Conservation (phyloP, 2,888 invertebrate genomes). For the Priocnemis perturbator region DNA sequence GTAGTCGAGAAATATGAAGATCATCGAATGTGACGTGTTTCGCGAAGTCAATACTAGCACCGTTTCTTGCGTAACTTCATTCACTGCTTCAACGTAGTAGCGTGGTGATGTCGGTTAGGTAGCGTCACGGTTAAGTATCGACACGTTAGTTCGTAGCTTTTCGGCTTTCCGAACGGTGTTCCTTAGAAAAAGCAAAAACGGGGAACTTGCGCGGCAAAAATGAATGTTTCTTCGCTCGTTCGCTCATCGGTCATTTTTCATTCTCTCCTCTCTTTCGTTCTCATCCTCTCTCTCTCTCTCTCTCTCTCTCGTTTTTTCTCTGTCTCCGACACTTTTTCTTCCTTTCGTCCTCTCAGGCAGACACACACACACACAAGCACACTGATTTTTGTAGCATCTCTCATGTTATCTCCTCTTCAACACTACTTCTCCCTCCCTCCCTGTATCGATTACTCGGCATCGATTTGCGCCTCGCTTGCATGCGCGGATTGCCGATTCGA, state of each 20-base stretch:
- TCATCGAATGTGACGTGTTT: too few relatives aligned
- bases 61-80: too few relatives aligned
- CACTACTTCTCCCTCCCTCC: background rate
- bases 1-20: too few relatives aligned
- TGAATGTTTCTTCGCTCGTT: slow-evolving; percentile 27
- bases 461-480: slow-evolving; percentile 21
- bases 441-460: slow-evolving; percentile 24
- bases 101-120: background rate
- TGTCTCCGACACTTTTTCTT: slow-evolving; percentile 7
- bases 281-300: slow-evolving; percentile 14
- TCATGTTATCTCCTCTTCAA: background rate
- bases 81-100: background rate
- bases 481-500: slow-evolving; percentile 59
- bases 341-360: background rate
- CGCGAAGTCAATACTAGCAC: too few relatives aligned
- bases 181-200: background rate
- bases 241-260: background rate
- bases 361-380: background rate
- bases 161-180: background rate
- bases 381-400: background rate
- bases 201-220: background rate
- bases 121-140: too few relatives aligned
- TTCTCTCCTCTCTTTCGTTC: slow-evolving; percentile 6
- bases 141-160: too few relatives aligned
- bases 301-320: slow-evolving; percentile 22